Evolutionary conservation across 2,888 invertebrate species (phyloP), one percentile per base, ranked within the genome.

Genomic region (Harpalus rubripes): DNA sequence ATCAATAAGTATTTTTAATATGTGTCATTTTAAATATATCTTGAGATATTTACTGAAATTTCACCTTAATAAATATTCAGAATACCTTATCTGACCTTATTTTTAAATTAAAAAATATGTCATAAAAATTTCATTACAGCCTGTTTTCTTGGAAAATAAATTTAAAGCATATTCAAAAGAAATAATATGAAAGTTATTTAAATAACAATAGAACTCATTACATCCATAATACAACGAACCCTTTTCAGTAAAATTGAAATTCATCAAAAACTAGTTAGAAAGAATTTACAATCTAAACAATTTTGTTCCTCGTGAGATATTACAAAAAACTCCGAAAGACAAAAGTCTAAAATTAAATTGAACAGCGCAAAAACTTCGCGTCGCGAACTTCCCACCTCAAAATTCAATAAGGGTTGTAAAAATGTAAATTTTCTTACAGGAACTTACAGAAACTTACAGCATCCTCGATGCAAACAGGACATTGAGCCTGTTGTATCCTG

Each of bases 391-490:
- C 18, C 72, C 72, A 74, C 72, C 18, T 74, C 72, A 74, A 74
- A 74, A 74, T 74, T 74, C 72, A 74, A 74, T 74, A 74, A 74
- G 72, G 72, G 72, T 74, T 84, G 76, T 84, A 84, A 84, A 84
- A 63, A 84, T 65, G 84, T 84, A 84, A 78, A 84, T 78, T 76
- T 83, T 84, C 84, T 84, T 84, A 84, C 78, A 84, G 78, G 78
- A 84, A 84, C 84, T 84, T 84, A 84, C 84, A 84, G 84, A 84
- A 84, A 84, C 84, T 84, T 84, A 84, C 84, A 84, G 84, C 84
- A 84, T 84, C 84, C 84, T 84, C 78, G 84, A 39, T 63, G 84
- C 52, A 78, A 61, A 83, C 76, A 84, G 78, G 84, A 84, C 84
- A 84, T 84, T 84, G 61, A 52, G 56, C 56, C 78, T 78, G 76